Evolutionary conservation across 2,888 invertebrate genomes (phyloP), one percentile per base, ranked within the genome.

Genomic region (Clivina fossor): DNA sequence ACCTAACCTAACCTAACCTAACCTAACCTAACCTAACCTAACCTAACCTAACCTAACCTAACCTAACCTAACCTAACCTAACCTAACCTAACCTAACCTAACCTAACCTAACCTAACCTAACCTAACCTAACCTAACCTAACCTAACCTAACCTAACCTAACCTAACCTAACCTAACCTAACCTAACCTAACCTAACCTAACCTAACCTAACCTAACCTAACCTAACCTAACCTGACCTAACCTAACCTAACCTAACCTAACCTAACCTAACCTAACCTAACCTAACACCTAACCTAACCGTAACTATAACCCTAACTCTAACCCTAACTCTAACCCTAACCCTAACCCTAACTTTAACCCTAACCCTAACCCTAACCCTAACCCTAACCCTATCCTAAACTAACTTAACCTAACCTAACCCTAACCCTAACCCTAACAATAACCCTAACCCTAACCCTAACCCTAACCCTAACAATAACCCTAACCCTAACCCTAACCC

Each of bases 21-120:
- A 38, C 38, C 38, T 38, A 38, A 38, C 56, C 38, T 38, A 38
- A 38, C 38, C 38, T 38, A 38, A 38, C 38, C 38, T 38, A 38
- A 38, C 38, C 38, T 38, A 38, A 38, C 38, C 38, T 38, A 38
- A 38, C 38, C 38, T 38, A 38, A 38, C 38, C 38, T 38, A 38
- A 38, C 38, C 38, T 38, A 38, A 38, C 38, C 38, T 38, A 38
- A 38, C 38, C 38, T 38, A 38, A 38, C 38, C 38, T 38, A 38
- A 38, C 38, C 18, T 38, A 32, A 32, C 32, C 32, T 32, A 32
- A 32, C 32, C 32, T 32, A 32, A 32, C 32, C 32, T 32, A 32
- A 32, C 32, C 32, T 32, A 32, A 32, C 32, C 32, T 32, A 32
- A 32, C 32, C 32, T 32, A 32, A 32, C 32, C 32, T 32, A 32